Evolutionary conservation across 2,113 vertebrate genomes (phyloP), one percentile per base, ranked within the genome.

Genomic region (Phodopus roborovskii): DNA sequence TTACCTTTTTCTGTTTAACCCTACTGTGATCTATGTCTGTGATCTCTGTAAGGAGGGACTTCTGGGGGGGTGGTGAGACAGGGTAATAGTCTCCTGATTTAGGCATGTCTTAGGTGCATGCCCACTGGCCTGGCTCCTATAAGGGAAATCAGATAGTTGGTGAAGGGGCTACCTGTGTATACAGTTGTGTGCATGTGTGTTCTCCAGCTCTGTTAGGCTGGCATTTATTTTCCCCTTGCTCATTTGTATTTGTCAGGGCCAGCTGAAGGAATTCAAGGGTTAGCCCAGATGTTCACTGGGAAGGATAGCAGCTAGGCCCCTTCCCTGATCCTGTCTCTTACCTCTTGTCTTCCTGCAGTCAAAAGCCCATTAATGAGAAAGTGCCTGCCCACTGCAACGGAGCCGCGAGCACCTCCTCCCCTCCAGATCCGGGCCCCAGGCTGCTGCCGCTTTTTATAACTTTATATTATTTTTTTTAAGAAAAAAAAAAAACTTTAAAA

Each of bases 311-410:
- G 12, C 28, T 20, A 70, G 86, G 60, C 39, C 84, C 94, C 56
- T 4, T 78, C 91, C 85, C 90, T 96, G 96, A 97, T 75, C 66
- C 64, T 96, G 42, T 96, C 86, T 98, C 97, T 97, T 33, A 74
- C 95, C 96, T 98, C 96, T 98, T 97, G 95, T 98, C 95, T 97
- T 86, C 97, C 78, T 97, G 42, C 98, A 98, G 98, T 98, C 98
- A 97, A 98, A 98, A 98, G 98, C 98, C 94, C 98, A 98, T 98
- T 98, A 98, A 98, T 88, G 1, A 97, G 98, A 98, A 98, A 98
- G 98, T 98, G 98, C 98, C 98, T 98, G 98, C 91, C 81, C 96
- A 66, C 91, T 94, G 96, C 97, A 60, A 97, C 36, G 98, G 98
- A 97, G 97, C 97, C 95, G 89, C 92, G 95, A 97, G 97, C 97